phyloP scores from a whole-genome alignment of 2,888 invertebrate species.

The Heteromurus nitidus region DNA sequence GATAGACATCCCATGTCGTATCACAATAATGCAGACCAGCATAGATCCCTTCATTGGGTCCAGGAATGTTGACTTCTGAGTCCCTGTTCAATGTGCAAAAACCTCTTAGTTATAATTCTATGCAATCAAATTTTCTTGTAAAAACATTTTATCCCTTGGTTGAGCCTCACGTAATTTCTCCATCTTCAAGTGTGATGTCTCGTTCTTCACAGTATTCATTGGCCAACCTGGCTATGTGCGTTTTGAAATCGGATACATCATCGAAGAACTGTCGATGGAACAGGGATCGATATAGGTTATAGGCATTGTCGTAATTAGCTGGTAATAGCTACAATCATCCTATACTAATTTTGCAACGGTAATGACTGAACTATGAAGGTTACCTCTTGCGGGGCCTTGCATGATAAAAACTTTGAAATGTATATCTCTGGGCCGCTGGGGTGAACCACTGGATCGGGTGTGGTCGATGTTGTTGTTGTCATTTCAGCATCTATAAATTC shows the following conservation, averaged over 20 bases:
- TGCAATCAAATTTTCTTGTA: neutral
- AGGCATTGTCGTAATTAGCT: too few relatives aligned
- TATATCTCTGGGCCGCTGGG: conserved; percentile 42
- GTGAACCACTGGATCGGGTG: conserved; percentile 31
- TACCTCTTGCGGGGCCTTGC: conserved; percentile 48
- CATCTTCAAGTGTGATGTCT: neutral
- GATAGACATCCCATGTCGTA: conserved; percentile 41
- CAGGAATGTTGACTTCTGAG: conserved; percentile 62
- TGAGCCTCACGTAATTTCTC: conserved; percentile 37
- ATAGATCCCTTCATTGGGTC: conserved; percentile 7
- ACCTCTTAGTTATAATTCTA: neutral
- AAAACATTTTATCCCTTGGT: neutral
- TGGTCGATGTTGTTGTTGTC: conserved; percentile 42
- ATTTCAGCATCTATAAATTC: conserved; percentile 4
- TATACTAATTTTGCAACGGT: too few relatives aligned
- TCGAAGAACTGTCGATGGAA: conserved; percentile 48
- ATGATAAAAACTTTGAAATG: conserved; percentile 53
- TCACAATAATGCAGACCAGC: conserved; percentile 64
- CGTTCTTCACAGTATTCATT: conserved; percentile 44
- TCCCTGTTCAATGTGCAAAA: too few relatives aligned
- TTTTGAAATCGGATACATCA: conserved; percentile 37
- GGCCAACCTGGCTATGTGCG: conserved; percentile 34
- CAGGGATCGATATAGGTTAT: too few relatives aligned
- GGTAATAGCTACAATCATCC: too few relatives aligned
- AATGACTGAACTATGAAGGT: too few relatives aligned